Evolutionary conservation across 2,888 invertebrate genomes (phyloP).

Genomic region (Eupithecia inturbata): DNA sequence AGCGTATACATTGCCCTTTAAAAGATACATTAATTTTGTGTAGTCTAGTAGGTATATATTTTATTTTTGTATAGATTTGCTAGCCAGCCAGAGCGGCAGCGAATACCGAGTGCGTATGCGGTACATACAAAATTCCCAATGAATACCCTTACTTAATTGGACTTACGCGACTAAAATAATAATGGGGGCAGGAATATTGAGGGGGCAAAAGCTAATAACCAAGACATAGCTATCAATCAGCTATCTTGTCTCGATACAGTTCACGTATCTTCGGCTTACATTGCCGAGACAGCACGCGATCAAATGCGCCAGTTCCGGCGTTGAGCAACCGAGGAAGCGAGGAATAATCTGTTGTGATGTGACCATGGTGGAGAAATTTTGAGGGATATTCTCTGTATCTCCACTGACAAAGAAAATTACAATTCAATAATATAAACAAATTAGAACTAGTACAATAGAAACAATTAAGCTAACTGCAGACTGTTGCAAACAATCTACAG

Average conservation of each 20-base stretch:
- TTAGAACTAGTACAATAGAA: no score
- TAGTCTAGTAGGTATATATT: no score
- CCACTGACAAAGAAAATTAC: no score
- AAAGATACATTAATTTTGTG: no score
- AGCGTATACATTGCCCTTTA: no score
- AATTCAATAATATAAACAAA: no score
- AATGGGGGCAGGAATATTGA: background rate
- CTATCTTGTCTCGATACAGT: constrained; percentile 17
- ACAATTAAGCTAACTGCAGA: no score
- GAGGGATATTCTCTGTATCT: background rate
- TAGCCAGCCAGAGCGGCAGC: background rate
- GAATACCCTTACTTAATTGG: no score
- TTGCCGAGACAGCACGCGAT: constrained; percentile 44
- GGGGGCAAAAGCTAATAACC: background rate
- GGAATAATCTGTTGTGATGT: constrained; percentile 10
- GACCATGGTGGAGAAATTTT: background rate
- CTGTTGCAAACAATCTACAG: no score
- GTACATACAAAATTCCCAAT: background rate
- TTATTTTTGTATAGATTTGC: no score
- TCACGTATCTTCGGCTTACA: constrained; percentile 16
- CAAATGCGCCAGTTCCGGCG: constrained; percentile 49
- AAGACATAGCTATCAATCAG: background rate
- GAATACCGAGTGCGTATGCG: background rate
- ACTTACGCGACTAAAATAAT: background rate
- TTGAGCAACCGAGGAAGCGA: constrained; percentile 53